These are phyloP conservation scores for Drosophila sordidula DNA, from an alignment of 2,888 invertebrate species.

Conservation along the genomic window DNA sequence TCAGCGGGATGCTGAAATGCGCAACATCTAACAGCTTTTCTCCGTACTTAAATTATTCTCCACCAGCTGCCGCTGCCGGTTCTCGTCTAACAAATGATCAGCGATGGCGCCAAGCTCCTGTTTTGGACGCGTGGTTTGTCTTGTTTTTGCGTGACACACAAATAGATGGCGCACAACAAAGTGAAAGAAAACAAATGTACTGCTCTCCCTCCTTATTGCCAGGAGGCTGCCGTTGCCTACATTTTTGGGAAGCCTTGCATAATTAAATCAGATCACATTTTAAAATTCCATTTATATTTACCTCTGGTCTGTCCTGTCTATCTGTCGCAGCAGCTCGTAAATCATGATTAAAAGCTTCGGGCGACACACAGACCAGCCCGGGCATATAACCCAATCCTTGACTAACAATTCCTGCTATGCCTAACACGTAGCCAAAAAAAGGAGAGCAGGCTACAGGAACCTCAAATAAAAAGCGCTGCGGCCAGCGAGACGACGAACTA, in stretches of 20 bases:
- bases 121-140: conserved; percentile 13
- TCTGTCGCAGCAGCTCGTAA: conserved; percentile 70
- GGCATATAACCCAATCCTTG: conserved; percentile 36
- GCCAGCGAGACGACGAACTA: conserved; percentile 65
- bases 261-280: conserved; percentile 83
- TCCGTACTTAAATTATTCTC: neutral
- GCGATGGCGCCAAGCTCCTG: conserved; percentile 28
- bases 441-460: conserved; percentile 40
- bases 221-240: conserved; percentile 18
- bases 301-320: conserved; percentile 63
- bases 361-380: conserved; percentile 67
- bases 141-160: conserved; percentile 9
- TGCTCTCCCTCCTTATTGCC: conserved; percentile 6
- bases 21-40: neutral
- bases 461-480: conserved; percentile 73
- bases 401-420: conserved; percentile 55
- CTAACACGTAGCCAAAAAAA: conserved; percentile 67
- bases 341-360: conserved; percentile 83
- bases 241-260: conserved; percentile 65
- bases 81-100: conserved; percentile 41
- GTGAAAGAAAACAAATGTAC: conserved; percentile 13
- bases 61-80: conserved; percentile 2
- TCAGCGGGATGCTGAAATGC: neutral
- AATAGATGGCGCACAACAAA: conserved; percentile 18
- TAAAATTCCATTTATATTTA: conserved; percentile 83